Evolutionary conservation across 2,888 invertebrate genomes (phyloP).

Genomic region (Ephialtes manifestator): DNA sequence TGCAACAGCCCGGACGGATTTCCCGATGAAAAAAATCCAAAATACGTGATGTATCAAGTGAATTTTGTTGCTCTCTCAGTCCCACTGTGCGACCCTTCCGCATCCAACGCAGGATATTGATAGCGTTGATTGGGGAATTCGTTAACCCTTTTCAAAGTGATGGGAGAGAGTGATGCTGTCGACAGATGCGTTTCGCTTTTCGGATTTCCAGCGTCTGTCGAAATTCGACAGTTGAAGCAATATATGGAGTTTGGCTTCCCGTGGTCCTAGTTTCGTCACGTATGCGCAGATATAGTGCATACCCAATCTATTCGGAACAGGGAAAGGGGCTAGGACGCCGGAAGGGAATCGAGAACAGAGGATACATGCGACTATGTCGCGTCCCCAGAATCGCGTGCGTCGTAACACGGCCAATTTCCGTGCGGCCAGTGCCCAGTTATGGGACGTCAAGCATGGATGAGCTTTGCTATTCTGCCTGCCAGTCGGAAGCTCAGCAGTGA

Average conservation of each 20-base stretch:
- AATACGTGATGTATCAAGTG: slow-evolving; percentile 61
- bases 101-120: slow-evolving; percentile 74
- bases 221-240: slow-evolving; percentile 25
- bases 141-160: slow-evolving; percentile 75
- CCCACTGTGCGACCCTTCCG: background rate
- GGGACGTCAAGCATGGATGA: slow-evolving; percentile 29
- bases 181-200: slow-evolving; percentile 28
- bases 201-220: slow-evolving; percentile 10
- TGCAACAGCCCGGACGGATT: slow-evolving; percentile 35
- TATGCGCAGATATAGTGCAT: slow-evolving; percentile 39
- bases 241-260: slow-evolving; percentile 27
- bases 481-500: slow-evolving; percentile 20
- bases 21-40: slow-evolving; percentile 63
- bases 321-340: background rate
- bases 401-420: slow-evolving; percentile 65
- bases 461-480: slow-evolving; percentile 14
- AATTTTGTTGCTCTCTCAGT: slow-evolving; percentile 1
- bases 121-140: slow-evolving; percentile 80
- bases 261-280: slow-evolving; percentile 23
- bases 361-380: slow-evolving; percentile 31
- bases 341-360: slow-evolving; percentile 38
- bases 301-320: slow-evolving; percentile 1
- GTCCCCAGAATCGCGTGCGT: slow-evolving; percentile 27
- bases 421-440: slow-evolving; percentile 48
- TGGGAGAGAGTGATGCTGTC: slow-evolving; percentile 10